Percentiles rank a stretch among this genome's conserved stretches.
Evolutionary conservation across 1,140 invertebrate genomes (phyloP).

Genomic region (Tetramorium simillimum): DNA sequence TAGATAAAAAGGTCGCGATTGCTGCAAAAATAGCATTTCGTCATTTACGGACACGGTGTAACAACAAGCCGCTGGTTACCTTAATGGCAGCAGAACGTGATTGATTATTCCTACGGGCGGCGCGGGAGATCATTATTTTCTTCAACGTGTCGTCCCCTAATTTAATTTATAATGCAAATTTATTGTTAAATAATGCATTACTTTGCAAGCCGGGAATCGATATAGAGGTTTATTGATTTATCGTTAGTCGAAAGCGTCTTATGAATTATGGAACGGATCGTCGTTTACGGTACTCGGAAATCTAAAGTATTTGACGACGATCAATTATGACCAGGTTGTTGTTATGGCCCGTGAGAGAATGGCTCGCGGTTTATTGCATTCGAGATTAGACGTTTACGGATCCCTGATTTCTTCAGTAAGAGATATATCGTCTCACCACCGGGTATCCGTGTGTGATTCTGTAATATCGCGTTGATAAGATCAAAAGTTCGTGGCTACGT

Average conservation of each 20-base stretch:
- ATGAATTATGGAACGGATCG: conserved; percentile 10
- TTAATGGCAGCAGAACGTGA: not conserved
- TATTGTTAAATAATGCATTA: not conserved
- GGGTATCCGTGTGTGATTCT: conserved; percentile 28
- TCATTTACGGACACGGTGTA: conserved; percentile 38
- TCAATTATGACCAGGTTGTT: not conserved
- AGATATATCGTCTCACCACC: not conserved
- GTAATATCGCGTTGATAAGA: conserved; percentile 64
- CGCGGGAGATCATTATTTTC: not conserved
- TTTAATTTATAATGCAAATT: conserved; percentile 5
- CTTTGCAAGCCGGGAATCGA: not conserved
- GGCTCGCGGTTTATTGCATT: conserved; percentile 42
- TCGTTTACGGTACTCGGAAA: conserved; percentile 29
- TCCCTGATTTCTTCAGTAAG: conserved; percentile 38
- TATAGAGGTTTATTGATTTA: conserved; percentile 20
- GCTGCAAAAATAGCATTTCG: conserved; percentile 37
- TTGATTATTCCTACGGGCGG: conserved; percentile 10
- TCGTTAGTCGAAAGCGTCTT: not conserved
- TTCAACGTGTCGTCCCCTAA: not conserved
- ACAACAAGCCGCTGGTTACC: not conserved
- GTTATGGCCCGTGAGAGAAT: conserved; percentile 9
- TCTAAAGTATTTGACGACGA: not conserved
- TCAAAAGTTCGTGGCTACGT: conserved; percentile 66
- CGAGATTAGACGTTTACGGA: conserved; percentile 46
- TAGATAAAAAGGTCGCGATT: conserved; percentile 38